Base-by-base conservation (phyloP, 2,113 vertebrate species). In the Heptranchias perlo region DNA sequence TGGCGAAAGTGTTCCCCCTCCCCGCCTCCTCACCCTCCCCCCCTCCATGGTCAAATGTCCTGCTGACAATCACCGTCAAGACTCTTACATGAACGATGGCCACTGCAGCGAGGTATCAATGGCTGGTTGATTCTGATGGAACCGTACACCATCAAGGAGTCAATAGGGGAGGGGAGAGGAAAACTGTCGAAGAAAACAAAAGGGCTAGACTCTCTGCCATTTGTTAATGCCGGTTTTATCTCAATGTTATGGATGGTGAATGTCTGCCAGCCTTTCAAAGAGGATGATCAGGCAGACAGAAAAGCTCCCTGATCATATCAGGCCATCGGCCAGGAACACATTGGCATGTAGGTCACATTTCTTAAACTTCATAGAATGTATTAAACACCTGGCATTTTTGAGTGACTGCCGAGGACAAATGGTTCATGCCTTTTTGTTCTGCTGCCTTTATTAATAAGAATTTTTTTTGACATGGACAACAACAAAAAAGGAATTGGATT, bases 371-470 rank as follows among this genome's bases (percentile, higher is more conserved):
- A 16, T n/a, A 52, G 52, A 58, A 58, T 91, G 87, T 61, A 14
- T n/a, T 62, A 11, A 94, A 39, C 92, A 94, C 92, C 92, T 94
- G 39, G 54, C 61, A 25, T 94, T 65, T 67, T 65, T 94, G 93
- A 94, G 13, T 44, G 62, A 47, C 6, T 94, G n/a, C 58, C 92
- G 28, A 67, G 93, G 3, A 49, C 62, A 31, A 28, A 1, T 18
- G 47, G 62, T 64, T 21, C 35, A 47, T 47, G 6, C 5, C 21
- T 4, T 94, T 23, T 64, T 11, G 35, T 62, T 25, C n/a, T 23
- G 23, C 3, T 25, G 10, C 6, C 25, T 64, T 94, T 47, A 65
- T 67, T 3, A 65, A 65, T 44, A 65, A n/a, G 64, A 47, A 94
- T 28, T 67, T 0, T 47, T 67, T 94, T 25, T 0, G 31, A 23